Evolutionary conservation across 2,797 vertebrate genomes (phyloP).

Genomic region (Acanthurus lineatus): DNA sequence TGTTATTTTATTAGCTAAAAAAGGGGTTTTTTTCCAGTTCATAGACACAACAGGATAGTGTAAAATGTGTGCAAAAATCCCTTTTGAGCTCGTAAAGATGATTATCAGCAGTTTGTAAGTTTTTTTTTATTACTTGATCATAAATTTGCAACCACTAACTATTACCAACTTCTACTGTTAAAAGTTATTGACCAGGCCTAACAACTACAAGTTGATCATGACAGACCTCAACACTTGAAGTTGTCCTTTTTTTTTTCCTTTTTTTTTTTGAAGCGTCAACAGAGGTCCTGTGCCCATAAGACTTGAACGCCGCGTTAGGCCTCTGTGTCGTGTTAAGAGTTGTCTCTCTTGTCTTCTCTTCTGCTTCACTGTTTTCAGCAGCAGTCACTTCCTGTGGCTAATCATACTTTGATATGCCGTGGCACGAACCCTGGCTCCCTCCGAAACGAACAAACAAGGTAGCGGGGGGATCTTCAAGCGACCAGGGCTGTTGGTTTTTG

Average conservation of each 20-base stretch:
- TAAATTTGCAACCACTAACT: too few relatives aligned
- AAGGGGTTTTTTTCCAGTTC: too few relatives aligned
- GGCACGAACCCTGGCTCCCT: slow-evolving; percentile 68
- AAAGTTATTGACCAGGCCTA: neutral
- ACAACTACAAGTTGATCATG: neutral
- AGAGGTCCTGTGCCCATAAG: neutral
- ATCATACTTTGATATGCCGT: slow-evolving; percentile 75
- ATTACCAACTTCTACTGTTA: too few relatives aligned
- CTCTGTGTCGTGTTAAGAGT: slow-evolving; percentile 45
- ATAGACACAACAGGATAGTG: neutral
- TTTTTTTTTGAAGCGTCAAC: neutral
- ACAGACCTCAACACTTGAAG: neutral
- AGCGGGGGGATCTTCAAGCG: slow-evolving; percentile 53
- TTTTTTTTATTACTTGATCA: too few relatives aligned
- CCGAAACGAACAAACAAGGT: slow-evolving; percentile 69
- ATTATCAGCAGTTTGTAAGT: neutral
- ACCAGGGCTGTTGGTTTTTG: slow-evolving; percentile 64
- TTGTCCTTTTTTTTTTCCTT: neutral
- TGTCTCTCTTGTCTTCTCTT: slow-evolving; percentile 28
- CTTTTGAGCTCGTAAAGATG: neutral
- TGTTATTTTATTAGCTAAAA: neutral
- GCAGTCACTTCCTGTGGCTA: slow-evolving; percentile 72
- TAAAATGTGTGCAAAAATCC: neutral
- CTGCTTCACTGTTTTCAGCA: slow-evolving; percentile 45
- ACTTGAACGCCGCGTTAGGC: slow-evolving; percentile 4